Conservation (phyloP, 2,888 invertebrate genomes). For the Hirtodrosophila alboralis region DNA sequence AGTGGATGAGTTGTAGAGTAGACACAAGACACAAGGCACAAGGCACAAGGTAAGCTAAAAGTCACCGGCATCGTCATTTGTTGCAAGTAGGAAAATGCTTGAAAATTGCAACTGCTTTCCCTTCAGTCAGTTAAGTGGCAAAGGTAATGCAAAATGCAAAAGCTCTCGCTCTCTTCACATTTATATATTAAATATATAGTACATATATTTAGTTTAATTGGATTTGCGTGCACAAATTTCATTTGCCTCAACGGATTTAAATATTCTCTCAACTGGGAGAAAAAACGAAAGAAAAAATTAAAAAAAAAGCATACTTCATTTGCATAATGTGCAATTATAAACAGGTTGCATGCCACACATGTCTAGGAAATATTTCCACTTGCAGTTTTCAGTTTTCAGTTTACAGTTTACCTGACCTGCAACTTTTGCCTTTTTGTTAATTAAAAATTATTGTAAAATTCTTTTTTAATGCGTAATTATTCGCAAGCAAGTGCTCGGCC, state of each 20-base stretch:
- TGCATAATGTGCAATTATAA: conserved; percentile 73
- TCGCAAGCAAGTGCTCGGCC: conserved; percentile 49
- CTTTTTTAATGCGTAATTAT: conserved; percentile 71
- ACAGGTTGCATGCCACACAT: conserved; percentile 36
- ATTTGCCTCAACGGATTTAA: conserved; percentile 23
- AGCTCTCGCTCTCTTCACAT: too few relatives aligned
- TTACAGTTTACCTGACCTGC: conserved; percentile 35
- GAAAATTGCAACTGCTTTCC: conserved; percentile 29
- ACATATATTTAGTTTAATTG: conserved; percentile 61
- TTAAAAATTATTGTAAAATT: conserved; percentile 78
- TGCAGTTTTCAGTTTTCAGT: too few relatives aligned
- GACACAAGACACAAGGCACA: background rate
- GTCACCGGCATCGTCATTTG: conserved; percentile 45
- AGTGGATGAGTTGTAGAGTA: conserved; percentile 56
- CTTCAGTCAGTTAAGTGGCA: conserved; percentile 24
- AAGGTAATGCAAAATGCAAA: conserved; percentile 44
- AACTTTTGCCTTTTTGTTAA: conserved; percentile 56
- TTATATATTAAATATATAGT: conserved; percentile 49
- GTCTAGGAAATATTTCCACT: conserved; percentile 13
- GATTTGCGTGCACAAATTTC: conserved; percentile 38
- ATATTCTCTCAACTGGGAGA: too few relatives aligned
- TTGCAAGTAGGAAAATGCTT: conserved; percentile 27
- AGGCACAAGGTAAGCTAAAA: conserved; percentile 10
- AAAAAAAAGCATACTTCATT: conserved; percentile 46
- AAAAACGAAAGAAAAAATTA: background rate